Evolutionary conservation across 1,140 invertebrate species (phyloP).

Genomic region (Palaemon carinicauda): DNA sequence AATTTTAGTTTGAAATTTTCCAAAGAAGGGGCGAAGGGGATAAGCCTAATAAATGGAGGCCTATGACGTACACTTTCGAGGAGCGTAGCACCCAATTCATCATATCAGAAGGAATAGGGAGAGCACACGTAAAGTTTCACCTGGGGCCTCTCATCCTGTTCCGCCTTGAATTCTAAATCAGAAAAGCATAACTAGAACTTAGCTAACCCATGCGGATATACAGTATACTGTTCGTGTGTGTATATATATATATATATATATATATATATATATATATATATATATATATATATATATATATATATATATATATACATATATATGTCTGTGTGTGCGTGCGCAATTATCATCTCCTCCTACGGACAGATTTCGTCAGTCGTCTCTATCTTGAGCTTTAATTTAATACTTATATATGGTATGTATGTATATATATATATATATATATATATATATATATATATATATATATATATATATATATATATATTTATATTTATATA

Average conservation of each 20-base stretch:
- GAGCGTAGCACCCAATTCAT: too few relatives aligned
- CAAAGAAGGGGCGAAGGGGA: too few relatives aligned
- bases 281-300: background rate
- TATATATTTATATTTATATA: background rate
- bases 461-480: background rate
- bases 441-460: background rate
- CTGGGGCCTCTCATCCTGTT: background rate
- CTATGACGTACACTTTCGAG: too few relatives aligned
- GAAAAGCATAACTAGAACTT: background rate
- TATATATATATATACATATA: background rate
- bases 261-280: slow-evolving; percentile 9
- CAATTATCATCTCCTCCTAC: too few relatives aligned
- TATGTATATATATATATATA: slow-evolving; percentile 4
- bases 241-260: slow-evolving; percentile 9
- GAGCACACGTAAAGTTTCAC: too few relatives aligned
- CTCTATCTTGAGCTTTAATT: background rate
- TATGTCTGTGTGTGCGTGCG: background rate
- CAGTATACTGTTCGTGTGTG: background rate
- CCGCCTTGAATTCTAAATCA: background rate
- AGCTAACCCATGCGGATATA: background rate
- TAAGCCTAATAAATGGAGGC: too few relatives aligned
- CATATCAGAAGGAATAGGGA: too few relatives aligned
- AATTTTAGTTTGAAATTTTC: too few relatives aligned
- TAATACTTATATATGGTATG: background rate
- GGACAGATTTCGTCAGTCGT: too few relatives aligned